Evolutionary conservation across 2,113 vertebrate genomes (phyloP), one percentile per base, ranked within the genome.

Genomic region (Alexandromys fortis): DNA sequence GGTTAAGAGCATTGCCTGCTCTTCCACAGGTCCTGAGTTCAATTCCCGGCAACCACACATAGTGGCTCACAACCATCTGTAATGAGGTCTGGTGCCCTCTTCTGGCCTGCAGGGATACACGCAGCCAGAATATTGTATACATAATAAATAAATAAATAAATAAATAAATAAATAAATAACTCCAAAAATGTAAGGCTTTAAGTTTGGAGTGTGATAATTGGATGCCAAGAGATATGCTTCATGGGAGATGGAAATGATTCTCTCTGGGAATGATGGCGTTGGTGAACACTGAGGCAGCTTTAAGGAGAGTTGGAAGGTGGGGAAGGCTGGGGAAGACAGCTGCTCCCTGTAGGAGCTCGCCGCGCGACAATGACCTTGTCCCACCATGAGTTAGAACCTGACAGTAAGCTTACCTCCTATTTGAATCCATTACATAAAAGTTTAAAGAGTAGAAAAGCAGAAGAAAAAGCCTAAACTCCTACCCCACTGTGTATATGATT

Each of bases 381-480:
- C 77, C 73, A 24, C 68, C 49, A 22, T 73, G 12, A 81, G 28
- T 28, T 67, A 87, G 21, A 90, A 42, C 42, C 47, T 38, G 70
- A 13, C 83, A 72, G 87, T 55, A 72, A 90, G 26, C 17, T 79
- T 65, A 28, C 38, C 61, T 94, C 85, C 55, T 24, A 22, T 21
- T 92, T 67, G 75, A 73, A 77, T 76, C 61, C n/a, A 85, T 86
- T 70, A 81, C 9, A 33, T 93, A 75, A 90, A 92, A 89, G n/a
- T 55, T 63, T 95, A 49, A 96, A 94, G 63, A 61, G 73, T 77
- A 86, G 78, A 88, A 94, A 96, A 49, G 38, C 33, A 92, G 68
- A 77, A 86, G 70, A 79, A 75, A 91, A 90, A 61, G 45, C 73
- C 19, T 72, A 38, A 88, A 89, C 22, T 77, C 88, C 79, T 55